A percentile compares a stretch with the other conserved stretches of the same genome.
Evolutionary conservation across 2,113 vertebrate genomes (phyloP).

Genomic region (Heptranchias perlo): DNA sequence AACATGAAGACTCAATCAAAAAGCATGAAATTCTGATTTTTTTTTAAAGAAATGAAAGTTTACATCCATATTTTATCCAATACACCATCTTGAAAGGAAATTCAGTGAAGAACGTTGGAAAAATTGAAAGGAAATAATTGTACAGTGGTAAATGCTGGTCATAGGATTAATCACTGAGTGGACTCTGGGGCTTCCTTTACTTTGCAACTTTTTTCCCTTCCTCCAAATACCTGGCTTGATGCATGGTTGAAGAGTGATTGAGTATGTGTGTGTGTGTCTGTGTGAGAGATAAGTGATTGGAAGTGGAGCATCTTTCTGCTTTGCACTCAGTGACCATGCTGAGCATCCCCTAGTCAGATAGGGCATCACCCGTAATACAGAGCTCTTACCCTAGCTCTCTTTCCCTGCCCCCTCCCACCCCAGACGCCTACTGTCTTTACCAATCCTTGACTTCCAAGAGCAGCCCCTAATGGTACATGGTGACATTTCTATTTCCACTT

Average conservation of each 20-base stretch:
- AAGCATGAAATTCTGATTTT: neutral
- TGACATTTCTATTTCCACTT: neutral
- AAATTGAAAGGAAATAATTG: neutral
- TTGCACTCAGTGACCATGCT: slow-evolving; percentile 12
- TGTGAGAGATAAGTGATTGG: neutral
- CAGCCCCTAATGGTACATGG: neutral
- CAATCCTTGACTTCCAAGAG: neutral
- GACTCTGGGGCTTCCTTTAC: slow-evolving; percentile 31
- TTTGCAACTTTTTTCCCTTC: slow-evolving; percentile 23
- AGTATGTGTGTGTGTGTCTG: neutral
- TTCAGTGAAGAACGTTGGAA: neutral
- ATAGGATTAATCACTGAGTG: neutral
- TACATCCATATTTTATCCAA: neutral
- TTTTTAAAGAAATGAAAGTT: neutral
- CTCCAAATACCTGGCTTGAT: slow-evolving; percentile 26
- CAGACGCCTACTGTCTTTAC: neutral
- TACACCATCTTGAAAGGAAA: neutral
- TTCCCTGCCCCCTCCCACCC: neutral
- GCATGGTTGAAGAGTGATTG: slow-evolving; percentile 1
- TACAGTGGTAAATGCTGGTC: neutral
- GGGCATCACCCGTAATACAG: neutral
- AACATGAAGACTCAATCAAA: neutral
- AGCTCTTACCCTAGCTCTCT: neutral
- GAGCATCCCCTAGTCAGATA: slow-evolving; percentile 12
- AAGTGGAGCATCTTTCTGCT: slow-evolving; percentile 26